phyloP scores from a whole-genome alignment of 1,140 invertebrate species.

The Dendroctonus ponderosae region DNA sequence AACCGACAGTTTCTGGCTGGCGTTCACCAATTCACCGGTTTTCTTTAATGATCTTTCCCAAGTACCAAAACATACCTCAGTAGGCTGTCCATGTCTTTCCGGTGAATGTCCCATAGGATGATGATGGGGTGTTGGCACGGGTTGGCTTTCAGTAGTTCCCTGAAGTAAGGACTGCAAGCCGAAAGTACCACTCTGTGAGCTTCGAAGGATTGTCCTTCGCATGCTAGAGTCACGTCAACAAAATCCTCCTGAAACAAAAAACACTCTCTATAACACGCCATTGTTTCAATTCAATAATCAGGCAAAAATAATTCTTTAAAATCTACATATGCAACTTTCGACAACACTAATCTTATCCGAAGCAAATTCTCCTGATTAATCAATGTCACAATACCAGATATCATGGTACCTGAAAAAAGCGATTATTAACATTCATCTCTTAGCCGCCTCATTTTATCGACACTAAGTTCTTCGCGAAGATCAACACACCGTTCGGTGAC shows the following conservation, averaged over 20 bases:
- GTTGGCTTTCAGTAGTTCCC: constrained; percentile 84
- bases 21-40: background rate
- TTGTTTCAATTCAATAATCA: too few species aligned
- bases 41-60: background rate
- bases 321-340: too few species aligned
- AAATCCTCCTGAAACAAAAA: constrained; percentile 64
- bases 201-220: constrained; percentile 82
- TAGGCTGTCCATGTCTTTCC: constrained; percentile 86
- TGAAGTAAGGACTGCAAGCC: constrained; percentile 90
- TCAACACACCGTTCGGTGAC: background rate
- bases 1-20: too few species aligned
- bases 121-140: constrained; percentile 93
- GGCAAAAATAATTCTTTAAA: too few species aligned
- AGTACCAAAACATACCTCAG: constrained; percentile 59
- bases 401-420: constrained; percentile 1
- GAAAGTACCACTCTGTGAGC: constrained; percentile 91
- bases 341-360: too few species aligned
- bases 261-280: too few species aligned
- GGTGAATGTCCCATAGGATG: constrained; percentile 83
- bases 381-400: too few species aligned
- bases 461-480: background rate
- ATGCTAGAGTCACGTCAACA: constrained; percentile 89
- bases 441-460: background rate
- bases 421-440: constrained; percentile 8
- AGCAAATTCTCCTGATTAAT: too few species aligned